A percentile compares a stretch with the other conserved stretches of the same genome.
phyloP scores from a whole-genome alignment of 2,113 vertebrate genomes.

The Misgurnus mizolepis region DNA sequence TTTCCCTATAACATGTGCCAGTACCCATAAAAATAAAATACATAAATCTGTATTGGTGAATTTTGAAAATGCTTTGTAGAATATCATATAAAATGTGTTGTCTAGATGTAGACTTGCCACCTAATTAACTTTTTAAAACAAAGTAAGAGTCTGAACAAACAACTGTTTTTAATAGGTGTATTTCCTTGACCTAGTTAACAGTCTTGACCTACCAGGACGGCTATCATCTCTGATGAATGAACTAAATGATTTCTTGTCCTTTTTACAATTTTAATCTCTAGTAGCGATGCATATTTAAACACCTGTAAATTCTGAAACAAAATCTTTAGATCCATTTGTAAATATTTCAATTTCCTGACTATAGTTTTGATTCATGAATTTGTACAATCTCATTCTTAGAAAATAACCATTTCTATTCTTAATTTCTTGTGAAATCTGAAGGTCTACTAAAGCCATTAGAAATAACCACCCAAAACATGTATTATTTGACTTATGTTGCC shows the following conservation, averaged over 20 bases:
- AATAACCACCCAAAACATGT: background rate
- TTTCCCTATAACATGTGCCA: background rate
- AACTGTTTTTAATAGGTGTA: too few species aligned
- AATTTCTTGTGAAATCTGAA: background rate
- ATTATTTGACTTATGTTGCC: too few species aligned
- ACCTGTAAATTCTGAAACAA: background rate
- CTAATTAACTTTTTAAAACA: background rate
- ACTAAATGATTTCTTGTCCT: background rate
- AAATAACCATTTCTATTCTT: background rate
- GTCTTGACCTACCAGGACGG: background rate
- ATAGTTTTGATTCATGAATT: background rate
- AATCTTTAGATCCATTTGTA: background rate
- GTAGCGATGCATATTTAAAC: background rate
- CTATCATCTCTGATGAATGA: background rate
- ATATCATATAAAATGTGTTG: background rate
- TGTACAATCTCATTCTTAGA: background rate
- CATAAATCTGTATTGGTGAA: background rate
- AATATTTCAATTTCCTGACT: background rate
- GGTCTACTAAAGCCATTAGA: background rate
- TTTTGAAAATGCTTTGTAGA: background rate
- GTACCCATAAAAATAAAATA: background rate
- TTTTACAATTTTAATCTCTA: background rate
- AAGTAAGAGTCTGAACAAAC: too few species aligned
- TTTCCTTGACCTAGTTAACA: background rate
- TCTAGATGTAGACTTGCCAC: background rate